phyloP scores from a whole-genome alignment of 2,888 invertebrate species.

The Trichogramma evanescens region DNA sequence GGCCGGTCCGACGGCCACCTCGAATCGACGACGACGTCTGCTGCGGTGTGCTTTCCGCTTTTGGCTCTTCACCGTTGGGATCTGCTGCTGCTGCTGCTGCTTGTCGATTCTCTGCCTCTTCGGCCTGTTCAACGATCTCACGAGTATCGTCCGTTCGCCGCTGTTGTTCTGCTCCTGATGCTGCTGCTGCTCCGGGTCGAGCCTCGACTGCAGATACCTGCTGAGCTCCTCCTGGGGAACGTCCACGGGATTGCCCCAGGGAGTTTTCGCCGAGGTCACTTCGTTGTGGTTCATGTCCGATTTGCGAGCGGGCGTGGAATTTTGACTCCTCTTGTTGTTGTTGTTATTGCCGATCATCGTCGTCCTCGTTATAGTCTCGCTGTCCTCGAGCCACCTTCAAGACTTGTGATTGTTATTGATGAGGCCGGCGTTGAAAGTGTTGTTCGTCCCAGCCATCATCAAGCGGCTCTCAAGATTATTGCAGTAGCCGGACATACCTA shows the following conservation, averaged over 20 bases:
- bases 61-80: neutral
- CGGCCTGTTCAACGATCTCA: constrained; percentile 3
- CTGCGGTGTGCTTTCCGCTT: neutral
- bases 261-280: neutral
- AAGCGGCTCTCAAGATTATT: constrained; percentile 42
- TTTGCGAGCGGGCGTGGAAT: neutral
- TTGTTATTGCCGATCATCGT: constrained; percentile 1
- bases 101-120: neutral
- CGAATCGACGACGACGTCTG: neutral
- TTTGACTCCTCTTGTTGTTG: constrained; percentile 3
- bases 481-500: constrained; percentile 21
- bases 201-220: neutral
- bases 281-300: neutral
- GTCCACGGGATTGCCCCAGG: constrained; percentile 21
- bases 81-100: neutral
- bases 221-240: constrained; percentile 15
- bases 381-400: constrained; percentile 46
- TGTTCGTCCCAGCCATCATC: constrained; percentile 37
- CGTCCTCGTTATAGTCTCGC: constrained; percentile 26
- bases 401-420: constrained; percentile 28
- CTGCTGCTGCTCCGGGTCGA: neutral
- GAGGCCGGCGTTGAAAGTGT: constrained; percentile 33
- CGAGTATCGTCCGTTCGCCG: constrained; percentile 1
- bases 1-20: constrained; percentile 1
- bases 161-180: constrained; percentile 3